Evolutionary conservation across 2,888 invertebrate genomes (phyloP).

Genomic region (Tryphoninae sp.): DNA sequence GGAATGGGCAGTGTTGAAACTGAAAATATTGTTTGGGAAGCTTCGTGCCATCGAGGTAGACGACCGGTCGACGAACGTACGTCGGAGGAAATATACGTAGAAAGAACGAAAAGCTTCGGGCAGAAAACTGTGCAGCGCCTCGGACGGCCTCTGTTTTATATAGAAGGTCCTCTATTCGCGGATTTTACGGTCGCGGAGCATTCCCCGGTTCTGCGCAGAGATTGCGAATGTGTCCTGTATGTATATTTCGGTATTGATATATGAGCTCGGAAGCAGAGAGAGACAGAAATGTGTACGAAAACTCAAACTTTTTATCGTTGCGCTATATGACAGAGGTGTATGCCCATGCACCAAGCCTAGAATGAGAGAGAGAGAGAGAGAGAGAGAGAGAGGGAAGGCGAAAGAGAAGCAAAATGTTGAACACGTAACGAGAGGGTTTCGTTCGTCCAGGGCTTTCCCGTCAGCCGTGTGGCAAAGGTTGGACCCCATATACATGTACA

Average conservation of each 20-base stretch:
- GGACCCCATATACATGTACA: not conserved
- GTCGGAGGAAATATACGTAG: constrained; percentile 42
- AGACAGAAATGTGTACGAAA: constrained; percentile 34
- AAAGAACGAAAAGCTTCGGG: constrained; percentile 29
- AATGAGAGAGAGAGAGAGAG: constrained; percentile 13
- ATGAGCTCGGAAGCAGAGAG: not conserved
- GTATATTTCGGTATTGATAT: constrained; percentile 7
- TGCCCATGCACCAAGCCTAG: not conserved
- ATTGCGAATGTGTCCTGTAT: constrained; percentile 25
- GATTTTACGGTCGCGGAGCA: constrained; percentile 46
- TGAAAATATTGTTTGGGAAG: constrained; percentile 49
- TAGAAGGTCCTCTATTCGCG: constrained; percentile 24
- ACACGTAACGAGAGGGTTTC: constrained; percentile 39
- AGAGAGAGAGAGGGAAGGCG: constrained; percentile 1
- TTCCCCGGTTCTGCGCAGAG: constrained; percentile 33
- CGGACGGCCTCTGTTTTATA: constrained; percentile 49
- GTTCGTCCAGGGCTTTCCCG: not conserved
- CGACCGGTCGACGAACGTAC: constrained; percentile 30
- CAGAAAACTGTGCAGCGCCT: constrained; percentile 44
- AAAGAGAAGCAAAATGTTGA: constrained; percentile 33
- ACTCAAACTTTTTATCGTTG: constrained; percentile 47
- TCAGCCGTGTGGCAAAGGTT: constrained; percentile 30
- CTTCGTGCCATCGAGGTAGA: constrained; percentile 32
- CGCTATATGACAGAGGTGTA: not conserved
- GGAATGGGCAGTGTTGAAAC: constrained; percentile 21